These are phyloP conservation scores for Vultur gryphus DNA, from an alignment of 2,797 vertebrate species.

Conservation along the genomic window DNA sequence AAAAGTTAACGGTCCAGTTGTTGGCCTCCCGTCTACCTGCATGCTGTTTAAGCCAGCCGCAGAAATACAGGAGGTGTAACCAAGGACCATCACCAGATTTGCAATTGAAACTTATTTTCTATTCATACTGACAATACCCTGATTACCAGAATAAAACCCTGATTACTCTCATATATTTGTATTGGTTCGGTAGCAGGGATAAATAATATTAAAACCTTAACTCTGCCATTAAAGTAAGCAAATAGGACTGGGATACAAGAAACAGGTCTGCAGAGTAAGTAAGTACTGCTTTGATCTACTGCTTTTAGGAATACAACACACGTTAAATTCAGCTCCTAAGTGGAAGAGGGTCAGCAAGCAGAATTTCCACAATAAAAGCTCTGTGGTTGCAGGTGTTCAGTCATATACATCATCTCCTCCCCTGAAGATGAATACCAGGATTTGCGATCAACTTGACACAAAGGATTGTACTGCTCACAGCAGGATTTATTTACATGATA, in stretches of 20 bases:
- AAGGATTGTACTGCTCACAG: slow-evolving; percentile 84
- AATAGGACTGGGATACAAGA: background rate
- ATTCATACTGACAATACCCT: background rate
- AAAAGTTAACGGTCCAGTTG: background rate
- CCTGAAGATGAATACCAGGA: slow-evolving; percentile 77
- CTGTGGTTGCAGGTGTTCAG: slow-evolving; percentile 78
- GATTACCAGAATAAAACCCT: background rate
- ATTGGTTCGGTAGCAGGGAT: background rate
- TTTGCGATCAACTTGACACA: slow-evolving; percentile 89
- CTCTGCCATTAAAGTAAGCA: slow-evolving; percentile 2
- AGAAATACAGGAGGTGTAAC: background rate
- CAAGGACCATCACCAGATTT: background rate
- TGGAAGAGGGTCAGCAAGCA: slow-evolving; percentile 36
- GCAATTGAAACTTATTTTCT: background rate
- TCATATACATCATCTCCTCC: slow-evolving; percentile 81
- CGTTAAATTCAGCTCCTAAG: slow-evolving; percentile 35
- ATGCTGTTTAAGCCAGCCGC: background rate
- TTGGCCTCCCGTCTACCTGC: background rate
- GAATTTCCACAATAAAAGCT: slow-evolving; percentile 71
- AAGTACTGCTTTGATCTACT: slow-evolving; percentile 27
- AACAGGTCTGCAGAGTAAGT: background rate
- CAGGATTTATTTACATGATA: slow-evolving; percentile 81
- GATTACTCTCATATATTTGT: background rate
- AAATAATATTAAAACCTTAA: slow-evolving; percentile 39
- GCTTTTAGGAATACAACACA: slow-evolving; percentile 32